These are phyloP conservation scores for Melitaea athalia DNA, from an alignment of 2,888 invertebrate genomes.

Conservation along the genomic window DNA sequence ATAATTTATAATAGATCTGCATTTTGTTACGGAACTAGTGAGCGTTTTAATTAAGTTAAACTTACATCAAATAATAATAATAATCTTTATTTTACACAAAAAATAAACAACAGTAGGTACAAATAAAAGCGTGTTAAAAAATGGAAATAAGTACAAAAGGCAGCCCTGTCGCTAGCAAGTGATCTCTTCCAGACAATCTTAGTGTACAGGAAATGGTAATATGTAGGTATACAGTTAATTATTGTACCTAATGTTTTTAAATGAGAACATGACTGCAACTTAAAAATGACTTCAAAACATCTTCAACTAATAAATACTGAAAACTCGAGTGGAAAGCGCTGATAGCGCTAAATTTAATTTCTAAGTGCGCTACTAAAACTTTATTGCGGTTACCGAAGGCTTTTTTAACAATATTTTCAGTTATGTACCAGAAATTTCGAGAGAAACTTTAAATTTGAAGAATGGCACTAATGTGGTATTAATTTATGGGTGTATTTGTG, in stretches of 20 bases:
- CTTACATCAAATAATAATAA: not conserved
- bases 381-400: slow-evolving; percentile 16
- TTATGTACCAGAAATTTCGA: slow-evolving; percentile 28
- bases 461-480: slow-evolving; percentile 41
- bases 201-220: no score
- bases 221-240: no score
- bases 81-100: not conserved
- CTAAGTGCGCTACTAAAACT: slow-evolving; percentile 18
- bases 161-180: no score
- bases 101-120: no score
- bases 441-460: slow-evolving; percentile 47
- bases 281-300: slow-evolving; percentile 2
- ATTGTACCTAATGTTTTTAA: not conserved
- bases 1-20: no score
- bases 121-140: no score
- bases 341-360: slow-evolving; percentile 6
- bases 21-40: no score
- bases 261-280: not conserved
- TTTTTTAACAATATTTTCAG: slow-evolving; percentile 23
- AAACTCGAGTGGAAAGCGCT: not conserved
- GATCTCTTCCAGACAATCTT: no score
- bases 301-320: slow-evolving; percentile 23
- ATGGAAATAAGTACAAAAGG: no score
- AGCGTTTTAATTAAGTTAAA: no score
- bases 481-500: slow-evolving; percentile 26